Base-by-base conservation (phyloP, 2,888 invertebrate genomes). In the Cosmorhoe ocellata region DNA sequence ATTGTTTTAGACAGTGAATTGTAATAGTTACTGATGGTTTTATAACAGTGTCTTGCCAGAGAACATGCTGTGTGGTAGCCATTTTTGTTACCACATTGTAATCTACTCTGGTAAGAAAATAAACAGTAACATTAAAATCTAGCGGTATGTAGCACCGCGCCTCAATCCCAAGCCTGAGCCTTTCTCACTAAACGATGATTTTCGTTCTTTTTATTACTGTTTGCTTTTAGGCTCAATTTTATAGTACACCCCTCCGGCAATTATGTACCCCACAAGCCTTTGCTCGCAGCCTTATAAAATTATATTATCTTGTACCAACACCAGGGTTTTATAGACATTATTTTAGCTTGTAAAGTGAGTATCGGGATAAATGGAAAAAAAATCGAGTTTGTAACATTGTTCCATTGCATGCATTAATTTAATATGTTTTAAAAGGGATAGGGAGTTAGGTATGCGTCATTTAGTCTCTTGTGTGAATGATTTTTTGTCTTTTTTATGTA, bases 201-300 rank as follows among this genome's bases (percentile, higher is more conserved):
- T 77, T 76, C 74, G 71, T 75, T 72, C 68, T 76, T 80, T 82
- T 82, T 82, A 83, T 81, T 78, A 74, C 81, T 73, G 72, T 83
- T 81, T 82, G 82, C 82, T 83, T 82, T 83, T 82, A 83, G 82
- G 78, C 81, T 67, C 79, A 70, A 74, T 77, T 83, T 81, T 79
- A 82, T 81, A 75, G 73, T 59, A 65, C 58, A 62, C 55, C 63
- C 66, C 63, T 55, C 63, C 62, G 71, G 67, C 81, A 80, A 80
- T 81, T 79, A 78, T 67, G 67, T 55, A 33, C 27, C 33, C 24
- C 46, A 30, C 56, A 47, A 58, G 56, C 52, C 62, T 61, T 62
- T 54, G 61, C 47, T 26, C 11, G 45, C 48, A 58, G 54, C 48
- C 39, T 44, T 46, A 36, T 53, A 39, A 39, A 48, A 52, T 48